Percentiles rank a stretch among this genome's conserved stretches.
Evolutionary conservation across 2,113 vertebrate genomes (phyloP).

Genomic region (Megaleporinus macrocephalus): DNA sequence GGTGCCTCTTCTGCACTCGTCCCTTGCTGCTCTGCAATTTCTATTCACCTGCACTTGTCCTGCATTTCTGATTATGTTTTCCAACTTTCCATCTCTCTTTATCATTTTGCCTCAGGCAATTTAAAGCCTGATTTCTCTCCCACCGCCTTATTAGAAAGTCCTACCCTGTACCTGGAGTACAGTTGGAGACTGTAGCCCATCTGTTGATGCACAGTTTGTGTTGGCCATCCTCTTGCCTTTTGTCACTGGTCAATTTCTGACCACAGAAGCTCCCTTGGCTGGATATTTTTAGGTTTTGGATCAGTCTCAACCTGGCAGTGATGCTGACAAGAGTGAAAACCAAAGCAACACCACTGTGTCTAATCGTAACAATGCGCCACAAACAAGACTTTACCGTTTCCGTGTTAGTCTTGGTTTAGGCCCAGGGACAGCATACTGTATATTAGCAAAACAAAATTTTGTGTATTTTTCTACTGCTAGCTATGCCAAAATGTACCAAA

Average conservation of each 20-base stretch:
- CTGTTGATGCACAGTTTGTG: neutral
- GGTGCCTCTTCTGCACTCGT: neutral
- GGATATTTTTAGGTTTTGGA: neutral
- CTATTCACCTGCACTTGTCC: neutral
- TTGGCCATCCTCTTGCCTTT: neutral
- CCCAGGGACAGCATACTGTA: too few species aligned
- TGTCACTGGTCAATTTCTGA: neutral
- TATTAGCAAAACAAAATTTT: too few species aligned
- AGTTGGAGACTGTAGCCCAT: neutral
- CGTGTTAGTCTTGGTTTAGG: too few species aligned
- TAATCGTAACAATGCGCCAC: too few species aligned
- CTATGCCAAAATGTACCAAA: too few species aligned
- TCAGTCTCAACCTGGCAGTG: neutral
- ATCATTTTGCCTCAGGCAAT: neutral
- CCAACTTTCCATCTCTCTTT: neutral
- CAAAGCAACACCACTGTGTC: too few species aligned
- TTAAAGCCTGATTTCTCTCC: neutral
- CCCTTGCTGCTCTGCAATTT: neutral
- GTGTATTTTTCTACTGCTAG: too few species aligned
- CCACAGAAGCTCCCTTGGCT: neutral
- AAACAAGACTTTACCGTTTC: too few species aligned
- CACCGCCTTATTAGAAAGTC: neutral
- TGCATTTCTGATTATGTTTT: neutral
- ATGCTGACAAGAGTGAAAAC: too few species aligned
- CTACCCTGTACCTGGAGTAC: neutral